phyloP scores from a whole-genome alignment of 2,888 invertebrate species.

The Pediacus dermestoides region DNA sequence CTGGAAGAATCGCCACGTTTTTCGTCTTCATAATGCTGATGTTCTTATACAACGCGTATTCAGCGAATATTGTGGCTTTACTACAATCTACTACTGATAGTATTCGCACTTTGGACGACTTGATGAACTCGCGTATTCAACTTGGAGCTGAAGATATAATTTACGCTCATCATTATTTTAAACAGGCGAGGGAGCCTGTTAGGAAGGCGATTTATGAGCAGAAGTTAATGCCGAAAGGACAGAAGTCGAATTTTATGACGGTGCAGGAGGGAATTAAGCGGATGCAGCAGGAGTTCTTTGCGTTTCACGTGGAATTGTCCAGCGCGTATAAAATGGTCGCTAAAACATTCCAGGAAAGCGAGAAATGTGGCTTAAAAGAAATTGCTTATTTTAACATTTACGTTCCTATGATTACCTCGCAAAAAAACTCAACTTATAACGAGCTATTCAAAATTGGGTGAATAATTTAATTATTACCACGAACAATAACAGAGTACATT shows the following conservation, averaged over 20 bases:
- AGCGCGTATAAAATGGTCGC: constrained; percentile 64
- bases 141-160: constrained; percentile 61
- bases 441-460: constrained; percentile 58
- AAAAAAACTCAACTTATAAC: constrained; percentile 54
- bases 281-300: constrained; percentile 61
- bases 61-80: constrained; percentile 65
- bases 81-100: constrained; percentile 61
- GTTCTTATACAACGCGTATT: constrained; percentile 63
- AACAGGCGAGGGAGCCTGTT: constrained; percentile 59
- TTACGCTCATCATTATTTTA: constrained; percentile 57
- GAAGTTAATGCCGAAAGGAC: constrained; percentile 60
- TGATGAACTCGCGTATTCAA: constrained; percentile 57
- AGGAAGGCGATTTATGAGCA: constrained; percentile 60
- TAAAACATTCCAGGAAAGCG: constrained; percentile 63
- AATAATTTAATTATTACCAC: constrained; percentile 23
- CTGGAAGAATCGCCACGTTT: constrained; percentile 49
- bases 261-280: constrained; percentile 59
- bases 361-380: constrained; percentile 68
- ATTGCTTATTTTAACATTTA: constrained; percentile 55
- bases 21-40: constrained; percentile 47
- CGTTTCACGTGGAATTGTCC: constrained; percentile 65
- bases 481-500: neutral
- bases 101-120: constrained; percentile 55
- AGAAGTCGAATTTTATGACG: constrained; percentile 56
- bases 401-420: constrained; percentile 56